phyloP scores from a whole-genome alignment of 2,888 invertebrate genomes.

The Conchocele bisecta region DNA sequence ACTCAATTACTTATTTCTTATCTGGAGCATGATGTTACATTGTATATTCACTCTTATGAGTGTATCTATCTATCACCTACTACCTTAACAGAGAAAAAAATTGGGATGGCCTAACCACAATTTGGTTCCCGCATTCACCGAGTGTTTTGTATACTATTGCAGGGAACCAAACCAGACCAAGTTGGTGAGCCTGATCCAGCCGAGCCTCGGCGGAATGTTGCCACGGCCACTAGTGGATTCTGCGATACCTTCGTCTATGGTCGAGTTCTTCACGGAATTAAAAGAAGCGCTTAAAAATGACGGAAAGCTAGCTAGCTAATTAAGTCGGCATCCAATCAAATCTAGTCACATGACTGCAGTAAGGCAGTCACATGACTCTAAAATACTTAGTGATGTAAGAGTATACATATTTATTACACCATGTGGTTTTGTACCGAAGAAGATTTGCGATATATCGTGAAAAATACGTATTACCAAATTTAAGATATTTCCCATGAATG shows the following conservation, averaged over 20 bases:
- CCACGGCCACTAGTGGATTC: constrained; percentile 77
- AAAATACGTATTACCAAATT: no score
- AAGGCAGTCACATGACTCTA: no score
- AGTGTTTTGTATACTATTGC: constrained; percentile 46
- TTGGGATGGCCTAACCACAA: background rate
- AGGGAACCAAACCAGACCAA: constrained; percentile 79
- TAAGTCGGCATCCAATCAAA: no score
- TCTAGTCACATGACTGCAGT: no score
- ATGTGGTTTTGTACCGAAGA: no score
- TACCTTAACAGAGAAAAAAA: background rate
- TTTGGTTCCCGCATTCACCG: background rate
- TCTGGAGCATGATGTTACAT: no score
- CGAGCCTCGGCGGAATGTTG: constrained; percentile 80
- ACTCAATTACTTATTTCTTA: no score
- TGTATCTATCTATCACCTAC: background rate
- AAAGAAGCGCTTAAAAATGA: constrained; percentile 75
- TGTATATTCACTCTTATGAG: background rate
- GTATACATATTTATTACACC: no score
- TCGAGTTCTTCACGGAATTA: constrained; percentile 77
- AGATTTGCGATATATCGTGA: no score
- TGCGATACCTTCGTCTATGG: constrained; percentile 80
- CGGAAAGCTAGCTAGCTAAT: constrained; percentile 48
- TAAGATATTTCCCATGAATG: no score
- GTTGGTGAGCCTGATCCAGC: constrained; percentile 79
- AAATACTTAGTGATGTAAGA: no score